A percentile compares a stretch with the other conserved stretches of the same genome.
Evolutionary conservation across 2,113 vertebrate species (phyloP).

Genomic region (Turdus rufiventris): DNA sequence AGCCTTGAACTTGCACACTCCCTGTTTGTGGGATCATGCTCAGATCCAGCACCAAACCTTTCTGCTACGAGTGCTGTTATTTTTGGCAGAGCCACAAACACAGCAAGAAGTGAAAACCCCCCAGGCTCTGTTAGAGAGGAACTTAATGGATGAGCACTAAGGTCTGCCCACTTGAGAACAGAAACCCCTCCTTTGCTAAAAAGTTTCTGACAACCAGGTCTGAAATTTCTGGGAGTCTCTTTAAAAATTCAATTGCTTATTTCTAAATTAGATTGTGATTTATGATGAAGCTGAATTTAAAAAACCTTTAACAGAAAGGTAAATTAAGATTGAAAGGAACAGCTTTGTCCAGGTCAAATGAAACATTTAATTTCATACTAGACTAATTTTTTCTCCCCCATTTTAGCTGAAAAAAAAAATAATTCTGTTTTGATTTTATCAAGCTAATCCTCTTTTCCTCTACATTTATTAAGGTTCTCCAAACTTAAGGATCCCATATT

Average conservation of each 20-base stretch:
- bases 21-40: fast-evolving
- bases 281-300: neutral
- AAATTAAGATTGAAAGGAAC: neutral
- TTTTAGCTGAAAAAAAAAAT: neutral
- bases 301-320: neutral
- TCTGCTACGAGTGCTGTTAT: neutral
- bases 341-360: neutral
- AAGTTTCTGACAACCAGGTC: neutral
- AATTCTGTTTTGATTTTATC: neutral
- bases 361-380: neutral
- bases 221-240: neutral
- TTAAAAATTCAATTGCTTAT: neutral
- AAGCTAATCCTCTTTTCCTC: neutral
- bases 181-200: neutral
- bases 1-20: neutral
- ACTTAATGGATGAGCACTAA: neutral
- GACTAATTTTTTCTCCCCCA: neutral
- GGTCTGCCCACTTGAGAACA: neutral
- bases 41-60: neutral
- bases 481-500: neutral
- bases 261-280: neutral
- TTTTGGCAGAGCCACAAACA: neutral
- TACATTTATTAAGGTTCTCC: neutral
- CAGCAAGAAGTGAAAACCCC: neutral
- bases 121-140: fast-evolving